These are phyloP conservation scores for Agrotis exclamationis DNA, from an alignment of 2,888 invertebrate genomes.

Conservation along the genomic window DNA sequence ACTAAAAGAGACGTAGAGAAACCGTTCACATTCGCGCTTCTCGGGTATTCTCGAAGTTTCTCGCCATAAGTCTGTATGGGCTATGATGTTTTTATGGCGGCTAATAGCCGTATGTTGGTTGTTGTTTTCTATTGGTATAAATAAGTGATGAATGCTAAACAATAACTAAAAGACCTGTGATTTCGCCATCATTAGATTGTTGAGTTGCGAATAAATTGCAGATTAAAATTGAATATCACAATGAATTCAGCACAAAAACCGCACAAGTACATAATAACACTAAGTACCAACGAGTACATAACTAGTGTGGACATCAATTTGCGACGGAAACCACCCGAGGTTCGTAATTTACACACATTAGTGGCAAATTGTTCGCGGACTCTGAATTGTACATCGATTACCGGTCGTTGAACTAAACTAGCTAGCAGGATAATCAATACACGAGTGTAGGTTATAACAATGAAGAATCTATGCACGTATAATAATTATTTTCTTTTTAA, in stretches of 20 bases:
- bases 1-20: too few species aligned
- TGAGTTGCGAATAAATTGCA: slow-evolving; percentile 15
- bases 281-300: slow-evolving; percentile 17
- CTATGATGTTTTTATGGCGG: too few species aligned
- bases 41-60: too few species aligned
- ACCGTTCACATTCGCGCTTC: too few species aligned
- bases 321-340: slow-evolving; percentile 22
- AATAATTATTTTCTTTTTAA: too few species aligned
- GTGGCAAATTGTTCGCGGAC: slow-evolving; percentile 34
- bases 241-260: slow-evolving; percentile 3
- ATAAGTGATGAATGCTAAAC: too few species aligned
- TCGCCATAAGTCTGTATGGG: too few species aligned
- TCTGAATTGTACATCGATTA: slow-evolving; percentile 49
- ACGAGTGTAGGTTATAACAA: slow-evolving; percentile 25
- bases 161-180: not conserved
- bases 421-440: slow-evolving; percentile 37
- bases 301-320: slow-evolving; percentile 26
- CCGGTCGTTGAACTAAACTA: slow-evolving; percentile 41
- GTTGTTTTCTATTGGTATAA: too few species aligned
- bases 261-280: slow-evolving; percentile 9
- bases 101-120: too few species aligned
- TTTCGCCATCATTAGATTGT: not conserved
- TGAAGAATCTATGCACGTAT: not conserved
- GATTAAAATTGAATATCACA: slow-evolving; percentile 20
- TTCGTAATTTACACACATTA: slow-evolving; percentile 48